A percentile compares a stretch with the other conserved stretches of the same genome.
Conservation (phyloP, 2,113 vertebrate species). For the Zosterops pallidus region DNA sequence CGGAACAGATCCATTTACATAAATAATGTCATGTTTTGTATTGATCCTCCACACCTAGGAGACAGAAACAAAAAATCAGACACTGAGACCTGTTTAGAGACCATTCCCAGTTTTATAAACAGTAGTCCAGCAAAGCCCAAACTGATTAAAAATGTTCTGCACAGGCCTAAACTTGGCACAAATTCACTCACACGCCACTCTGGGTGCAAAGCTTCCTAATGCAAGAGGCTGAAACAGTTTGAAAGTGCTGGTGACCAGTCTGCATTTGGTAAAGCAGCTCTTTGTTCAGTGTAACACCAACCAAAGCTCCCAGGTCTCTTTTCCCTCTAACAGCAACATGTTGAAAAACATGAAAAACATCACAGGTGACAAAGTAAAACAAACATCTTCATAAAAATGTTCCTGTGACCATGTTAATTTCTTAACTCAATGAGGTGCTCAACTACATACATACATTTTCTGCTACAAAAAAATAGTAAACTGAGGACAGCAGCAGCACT, state of each 20-base stretch:
- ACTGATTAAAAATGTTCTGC: background rate
- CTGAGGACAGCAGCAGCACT: background rate
- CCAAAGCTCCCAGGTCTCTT: background rate
- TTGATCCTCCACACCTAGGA: constrained; percentile 94
- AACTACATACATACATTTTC: background rate
- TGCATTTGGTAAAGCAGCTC: background rate
- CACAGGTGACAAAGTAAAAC: background rate
- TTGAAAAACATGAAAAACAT: background rate
- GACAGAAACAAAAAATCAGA: background rate
- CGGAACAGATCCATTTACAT: constrained; percentile 90
- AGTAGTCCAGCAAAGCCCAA: background rate
- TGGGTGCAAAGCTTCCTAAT: background rate
- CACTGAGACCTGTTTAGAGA: background rate
- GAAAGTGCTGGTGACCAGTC: background rate
- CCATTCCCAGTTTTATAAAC: background rate
- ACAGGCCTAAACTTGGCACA: background rate
- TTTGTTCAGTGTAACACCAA: background rate
- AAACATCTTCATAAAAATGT: background rate
- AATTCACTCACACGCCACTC: background rate
- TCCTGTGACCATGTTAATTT: background rate
- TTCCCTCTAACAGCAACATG: background rate
- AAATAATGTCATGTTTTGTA: constrained; percentile 89
- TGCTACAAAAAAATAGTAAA: background rate
- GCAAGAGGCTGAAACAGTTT: background rate
- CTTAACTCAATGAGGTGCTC: background rate